Base-by-base conservation (phyloP, 2,888 invertebrate species). In the Patella caerulea region DNA sequence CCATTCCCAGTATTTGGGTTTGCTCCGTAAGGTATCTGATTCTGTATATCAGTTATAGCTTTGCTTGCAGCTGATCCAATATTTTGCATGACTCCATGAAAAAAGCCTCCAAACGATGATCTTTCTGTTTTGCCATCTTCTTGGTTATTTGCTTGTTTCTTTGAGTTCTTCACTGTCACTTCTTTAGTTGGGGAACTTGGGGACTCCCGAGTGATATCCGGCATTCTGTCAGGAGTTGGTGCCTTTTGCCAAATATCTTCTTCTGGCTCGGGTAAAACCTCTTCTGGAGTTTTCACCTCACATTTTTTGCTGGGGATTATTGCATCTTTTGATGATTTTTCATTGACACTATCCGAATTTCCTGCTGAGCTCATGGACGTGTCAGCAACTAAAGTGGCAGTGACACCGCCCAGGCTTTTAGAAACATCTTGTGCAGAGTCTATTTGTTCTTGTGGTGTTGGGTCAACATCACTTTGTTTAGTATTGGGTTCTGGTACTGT, bases 31-130 rank as follows among this genome's bases (percentile, higher is more conserved):
- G 82, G 81, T 34, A 88, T 76, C 24, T 84, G 85, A 59, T 84
- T 85, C 69, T 84, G 81, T 56, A 86, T 85, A 76, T 85, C 88
- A 34, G 83, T 85, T 52, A 89, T 81, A 7, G 89, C 88, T 45
- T 86, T 87, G 72, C 82, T 86, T 15, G 89, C 89, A 81, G 88
- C 84, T 9, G 87, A 84, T n/a, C 85, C 85, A 76, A 89, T 79
- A 19, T 85, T 83, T 75, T 86, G 83, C 79, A 86, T 82, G 45
- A 45, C 45, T 45, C 45, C 45, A 45, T 45, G 24, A 45, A 29
- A 19, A 74, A 19, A 34, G n/a, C 65, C 65, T 19, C 74, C 59
- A 15, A 34, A 65, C 1, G 59, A 74, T 2, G 17, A 74, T n/a
- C 59, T 17, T 14, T 65, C 65, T 24, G 24, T 5, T 65, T 65